These are phyloP conservation scores for Noctuana brunneofusca DNA, from an alignment of 2,888 invertebrate species.

Conservation along the genomic window DNA sequence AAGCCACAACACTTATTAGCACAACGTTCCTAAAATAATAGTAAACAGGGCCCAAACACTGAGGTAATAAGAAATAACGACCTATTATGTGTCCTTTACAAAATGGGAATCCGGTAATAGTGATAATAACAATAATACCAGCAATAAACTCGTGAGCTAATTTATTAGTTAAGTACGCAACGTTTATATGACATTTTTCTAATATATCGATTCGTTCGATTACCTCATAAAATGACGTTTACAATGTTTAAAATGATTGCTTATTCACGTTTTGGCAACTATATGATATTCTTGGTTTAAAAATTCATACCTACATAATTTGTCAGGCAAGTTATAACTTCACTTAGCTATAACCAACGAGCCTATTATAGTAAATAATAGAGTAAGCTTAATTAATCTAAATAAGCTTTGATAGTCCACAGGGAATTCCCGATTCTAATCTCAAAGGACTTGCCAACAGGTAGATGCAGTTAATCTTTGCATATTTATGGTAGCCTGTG, in stretches of 20 bases:
- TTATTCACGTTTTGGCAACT: too few species aligned
- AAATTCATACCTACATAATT: too few species aligned
- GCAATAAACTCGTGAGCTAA: constrained; percentile 37
- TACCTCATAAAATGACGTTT: too few species aligned
- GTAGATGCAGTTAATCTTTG: not conserved
- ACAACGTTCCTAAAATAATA: constrained; percentile 16
- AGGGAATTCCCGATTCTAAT: not conserved
- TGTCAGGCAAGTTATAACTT: not conserved
- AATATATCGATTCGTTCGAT: too few species aligned
- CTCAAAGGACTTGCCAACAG: not conserved
- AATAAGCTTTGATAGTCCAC: not conserved
- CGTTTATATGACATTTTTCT: not conserved
- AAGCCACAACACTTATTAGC: not conserved
- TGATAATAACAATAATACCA: constrained; percentile 33
- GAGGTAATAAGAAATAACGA: constrained; percentile 25
- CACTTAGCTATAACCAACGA: not conserved
- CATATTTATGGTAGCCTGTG: not conserved
- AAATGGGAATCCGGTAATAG: constrained; percentile 19
- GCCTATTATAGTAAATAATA: not conserved
- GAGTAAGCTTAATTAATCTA: not conserved
- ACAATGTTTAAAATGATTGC: too few species aligned
- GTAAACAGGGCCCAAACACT: constrained; percentile 18
- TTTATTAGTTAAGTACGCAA: constrained; percentile 31
- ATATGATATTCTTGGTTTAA: too few species aligned
- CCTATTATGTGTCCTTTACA: constrained; percentile 20